A percentile compares a stretch with the other conserved stretches of the same genome.
Conservation (phyloP, 2,797 vertebrate genomes). For the Atherinosoma microstoma region DNA sequence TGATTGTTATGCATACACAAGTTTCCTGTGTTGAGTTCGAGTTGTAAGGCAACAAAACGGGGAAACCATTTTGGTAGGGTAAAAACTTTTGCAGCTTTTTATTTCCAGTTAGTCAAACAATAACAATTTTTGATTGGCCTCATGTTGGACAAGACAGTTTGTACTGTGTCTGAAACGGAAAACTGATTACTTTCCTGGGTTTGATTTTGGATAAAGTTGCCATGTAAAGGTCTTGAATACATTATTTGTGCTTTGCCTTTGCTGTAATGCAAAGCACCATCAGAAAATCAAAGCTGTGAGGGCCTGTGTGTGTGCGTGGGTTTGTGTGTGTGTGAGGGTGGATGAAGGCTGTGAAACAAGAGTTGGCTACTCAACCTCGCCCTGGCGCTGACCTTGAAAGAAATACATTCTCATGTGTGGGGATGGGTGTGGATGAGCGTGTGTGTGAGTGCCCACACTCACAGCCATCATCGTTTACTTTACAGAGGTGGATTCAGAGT, state of each 20-base stretch:
- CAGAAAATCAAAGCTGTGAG: conserved; percentile 42
- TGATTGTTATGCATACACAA: too few species aligned
- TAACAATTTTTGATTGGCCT: not conserved
- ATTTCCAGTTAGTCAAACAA: too few species aligned
- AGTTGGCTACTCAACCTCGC: conserved; percentile 63
- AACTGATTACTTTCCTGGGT: conserved; percentile 7
- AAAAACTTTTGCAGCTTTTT: too few species aligned
- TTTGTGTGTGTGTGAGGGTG: conserved; percentile 15
- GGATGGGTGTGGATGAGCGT: conserved; percentile 9
- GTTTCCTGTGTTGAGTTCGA: too few species aligned
- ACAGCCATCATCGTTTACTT: conserved; percentile 32
- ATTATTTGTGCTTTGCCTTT: conserved; percentile 14
- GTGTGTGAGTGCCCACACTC: conserved; percentile 16
- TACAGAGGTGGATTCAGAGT: conserved; percentile 28
- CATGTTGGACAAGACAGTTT: not conserved
- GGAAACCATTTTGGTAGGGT: too few species aligned
- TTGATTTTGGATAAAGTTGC: conserved; percentile 3
- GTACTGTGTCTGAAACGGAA: conserved; percentile 1
- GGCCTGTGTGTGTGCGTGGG: conserved; percentile 21
- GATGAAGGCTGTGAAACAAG: conserved; percentile 60
- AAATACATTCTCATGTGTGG: conserved; percentile 45
- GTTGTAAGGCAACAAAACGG: too few species aligned
- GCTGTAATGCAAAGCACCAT: conserved; percentile 29
- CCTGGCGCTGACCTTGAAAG: conserved; percentile 74
- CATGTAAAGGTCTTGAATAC: conserved; percentile 19